These are phyloP conservation scores for Lysandra coridon DNA, from an alignment of 2,888 invertebrate genomes.

Conservation along the genomic window DNA sequence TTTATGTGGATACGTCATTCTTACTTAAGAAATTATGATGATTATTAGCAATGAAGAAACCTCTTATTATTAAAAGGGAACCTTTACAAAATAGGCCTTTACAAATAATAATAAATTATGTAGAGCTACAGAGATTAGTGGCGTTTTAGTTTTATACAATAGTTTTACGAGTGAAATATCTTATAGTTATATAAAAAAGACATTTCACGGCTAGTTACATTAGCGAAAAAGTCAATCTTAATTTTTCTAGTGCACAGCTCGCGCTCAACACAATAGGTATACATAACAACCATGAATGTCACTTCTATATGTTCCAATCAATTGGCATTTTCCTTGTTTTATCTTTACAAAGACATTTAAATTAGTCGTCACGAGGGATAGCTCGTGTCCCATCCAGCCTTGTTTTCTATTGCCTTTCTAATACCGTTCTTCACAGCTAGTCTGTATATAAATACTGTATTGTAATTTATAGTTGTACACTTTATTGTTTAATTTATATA, in stretches of 20 bases:
- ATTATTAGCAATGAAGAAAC: neutral
- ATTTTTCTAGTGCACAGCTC: constrained; percentile 22
- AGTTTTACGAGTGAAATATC: neutral
- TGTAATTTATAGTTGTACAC: constrained; percentile 44
- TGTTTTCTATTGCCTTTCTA: constrained; percentile 46
- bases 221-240: constrained; percentile 12
- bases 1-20: no score
- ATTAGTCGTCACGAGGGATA: constrained; percentile 46
- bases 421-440: constrained; percentile 47
- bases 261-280: constrained; percentile 10
- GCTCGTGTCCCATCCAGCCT: constrained; percentile 51
- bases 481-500: constrained; percentile 31
- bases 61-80: no score
- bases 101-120: neutral
- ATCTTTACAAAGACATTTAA: constrained; percentile 39
- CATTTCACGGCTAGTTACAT: neutral
- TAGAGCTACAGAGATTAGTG: neutral
- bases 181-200: neutral
- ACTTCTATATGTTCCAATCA: constrained; percentile 40
- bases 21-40: neutral
- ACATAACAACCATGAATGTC: constrained; percentile 37
- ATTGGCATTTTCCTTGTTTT: constrained; percentile 22
- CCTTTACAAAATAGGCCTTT: neutral
- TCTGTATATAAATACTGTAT: constrained; percentile 44
- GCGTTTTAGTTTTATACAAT: neutral